A percentile compares a stretch with the other conserved stretches of the same genome.
Evolutionary conservation across 2,113 vertebrate genomes (phyloP).

Genomic region (Forbesichthys agassizii): DNA sequence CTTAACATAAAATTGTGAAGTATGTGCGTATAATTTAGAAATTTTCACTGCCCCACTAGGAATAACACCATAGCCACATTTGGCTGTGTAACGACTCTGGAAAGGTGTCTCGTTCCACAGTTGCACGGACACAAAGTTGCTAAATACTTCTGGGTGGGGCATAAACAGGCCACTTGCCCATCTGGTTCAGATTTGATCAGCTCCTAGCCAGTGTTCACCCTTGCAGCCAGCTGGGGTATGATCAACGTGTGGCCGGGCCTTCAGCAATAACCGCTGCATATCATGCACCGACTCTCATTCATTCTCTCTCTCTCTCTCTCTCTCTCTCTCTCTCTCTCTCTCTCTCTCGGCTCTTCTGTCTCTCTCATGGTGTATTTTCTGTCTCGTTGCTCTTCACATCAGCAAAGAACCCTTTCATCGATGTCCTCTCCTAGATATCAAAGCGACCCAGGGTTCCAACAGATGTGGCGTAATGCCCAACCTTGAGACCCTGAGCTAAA

Average conservation of each 20-base stretch:
- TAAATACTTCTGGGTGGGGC: constrained; percentile 41
- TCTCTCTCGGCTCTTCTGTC: neutral
- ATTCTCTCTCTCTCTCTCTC: constrained; percentile 4
- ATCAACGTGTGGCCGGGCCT: constrained; percentile 41
- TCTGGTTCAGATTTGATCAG: constrained; percentile 57
- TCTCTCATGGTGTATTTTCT: neutral
- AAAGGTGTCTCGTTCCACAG: constrained; percentile 25
- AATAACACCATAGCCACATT: constrained; percentile 16
- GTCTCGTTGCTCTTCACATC: constrained; percentile 20
- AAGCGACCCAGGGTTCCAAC: constrained; percentile 39
- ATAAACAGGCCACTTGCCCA: constrained; percentile 21
- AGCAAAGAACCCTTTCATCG: constrained; percentile 29
- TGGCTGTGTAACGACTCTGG: constrained; percentile 10
- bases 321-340: constrained; percentile 28
- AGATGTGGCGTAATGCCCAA: constrained; percentile 52
- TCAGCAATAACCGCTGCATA: constrained; percentile 28
- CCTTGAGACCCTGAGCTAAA: constrained; percentile 42
- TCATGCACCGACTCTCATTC: constrained; percentile 11
- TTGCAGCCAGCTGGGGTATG: constrained; percentile 21
- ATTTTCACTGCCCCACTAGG: constrained; percentile 40
- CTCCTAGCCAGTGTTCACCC: constrained; percentile 39
- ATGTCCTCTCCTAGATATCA: constrained; percentile 49
- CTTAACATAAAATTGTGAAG: constrained; percentile 49
- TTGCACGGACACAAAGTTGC: constrained; percentile 9
- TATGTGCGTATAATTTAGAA: constrained; percentile 28